Evolutionary conservation across 2,113 vertebrate species (phyloP).

Genomic region (Neopipo cinnamomea): DNA sequence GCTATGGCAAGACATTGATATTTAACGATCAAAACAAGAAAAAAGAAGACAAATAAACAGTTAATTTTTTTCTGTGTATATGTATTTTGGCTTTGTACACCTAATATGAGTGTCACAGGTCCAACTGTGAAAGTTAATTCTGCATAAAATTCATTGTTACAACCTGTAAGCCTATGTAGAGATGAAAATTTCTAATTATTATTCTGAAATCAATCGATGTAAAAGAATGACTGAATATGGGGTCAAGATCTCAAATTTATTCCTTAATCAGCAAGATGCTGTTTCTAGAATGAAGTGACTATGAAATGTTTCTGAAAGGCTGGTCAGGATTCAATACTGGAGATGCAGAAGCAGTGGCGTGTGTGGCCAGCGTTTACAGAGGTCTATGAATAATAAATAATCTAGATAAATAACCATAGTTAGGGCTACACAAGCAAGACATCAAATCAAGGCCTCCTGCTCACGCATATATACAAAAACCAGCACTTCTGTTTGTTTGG

Average conservation of each 20-base stretch:
- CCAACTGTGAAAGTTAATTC: neutral
- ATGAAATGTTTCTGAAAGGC: neutral
- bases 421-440: neutral
- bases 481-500: neutral
- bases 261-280: neutral
- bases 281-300: neutral
- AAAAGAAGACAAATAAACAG: neutral
- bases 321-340: neutral
- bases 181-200: neutral
- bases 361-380: neutral
- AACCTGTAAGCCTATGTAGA: neutral
- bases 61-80: neutral
- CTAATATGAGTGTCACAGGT: neutral
- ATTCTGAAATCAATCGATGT: neutral
- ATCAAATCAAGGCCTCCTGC: neutral
- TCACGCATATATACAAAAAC: neutral
- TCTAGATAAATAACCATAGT: neutral
- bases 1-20: neutral
- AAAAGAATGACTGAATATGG: neutral
- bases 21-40: neutral
- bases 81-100: neutral
- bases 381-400: slow-evolving; percentile 5
- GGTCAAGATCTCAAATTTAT: neutral
- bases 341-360: neutral
- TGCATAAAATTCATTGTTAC: neutral